These are phyloP conservation scores for Chymomyza caudatula DNA, from an alignment of 2,888 invertebrate species.

Conservation along the genomic window DNA sequence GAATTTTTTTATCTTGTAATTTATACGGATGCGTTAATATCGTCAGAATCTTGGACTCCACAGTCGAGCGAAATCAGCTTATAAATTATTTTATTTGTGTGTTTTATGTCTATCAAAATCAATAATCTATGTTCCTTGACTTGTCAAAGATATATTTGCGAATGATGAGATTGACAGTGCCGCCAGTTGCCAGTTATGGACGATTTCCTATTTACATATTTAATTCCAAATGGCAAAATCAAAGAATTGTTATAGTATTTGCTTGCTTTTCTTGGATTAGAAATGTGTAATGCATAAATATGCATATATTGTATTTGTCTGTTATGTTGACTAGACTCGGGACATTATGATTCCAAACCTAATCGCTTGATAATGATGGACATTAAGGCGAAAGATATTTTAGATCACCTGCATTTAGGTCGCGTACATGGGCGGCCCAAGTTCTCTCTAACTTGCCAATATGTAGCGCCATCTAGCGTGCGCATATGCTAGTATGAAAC, in stretches of 20 bases:
- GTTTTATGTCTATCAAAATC: neutral
- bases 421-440: no score
- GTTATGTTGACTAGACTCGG: neutral
- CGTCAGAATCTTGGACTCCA: no score
- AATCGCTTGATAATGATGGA: no score
- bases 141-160: neutral
- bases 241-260: neutral
- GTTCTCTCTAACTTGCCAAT: no score
- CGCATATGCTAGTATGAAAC: no score
- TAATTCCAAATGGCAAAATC: slow-evolving; percentile 36
- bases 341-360: no score
- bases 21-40: neutral
- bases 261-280: slow-evolving; percentile 1
- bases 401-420: no score
- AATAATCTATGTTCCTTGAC: neutral
- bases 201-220: slow-evolving; percentile 43
- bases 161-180: neutral
- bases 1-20: neutral
- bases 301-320: neutral
- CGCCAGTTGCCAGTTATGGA: neutral
- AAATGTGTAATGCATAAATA: neutral
- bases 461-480: no score
- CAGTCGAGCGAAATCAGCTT: neutral
- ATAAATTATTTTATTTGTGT: neutral
- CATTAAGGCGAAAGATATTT: no score